A percentile compares a stretch with the other conserved stretches of the same genome.
Evolutionary conservation across 2,797 vertebrate species (phyloP).

Genomic region (Crax fasciolata): DNA sequence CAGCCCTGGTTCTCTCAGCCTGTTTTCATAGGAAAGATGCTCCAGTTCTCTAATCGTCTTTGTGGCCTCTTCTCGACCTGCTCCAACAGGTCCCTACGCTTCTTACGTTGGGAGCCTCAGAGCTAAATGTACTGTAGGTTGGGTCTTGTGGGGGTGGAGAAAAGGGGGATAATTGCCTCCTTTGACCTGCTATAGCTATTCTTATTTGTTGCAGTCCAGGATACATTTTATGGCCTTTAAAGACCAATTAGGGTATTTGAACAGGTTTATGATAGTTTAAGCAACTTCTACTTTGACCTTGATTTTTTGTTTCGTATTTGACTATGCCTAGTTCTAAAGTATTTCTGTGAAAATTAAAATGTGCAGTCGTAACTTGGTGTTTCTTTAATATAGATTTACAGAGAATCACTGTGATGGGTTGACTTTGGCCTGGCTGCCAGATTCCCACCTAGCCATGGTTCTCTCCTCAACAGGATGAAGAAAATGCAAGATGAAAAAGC

Average conservation of each 20-base stretch:
- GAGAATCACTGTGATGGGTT: neutral
- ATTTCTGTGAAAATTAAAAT: neutral
- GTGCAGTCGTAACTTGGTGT: neutral
- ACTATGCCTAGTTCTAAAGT: neutral
- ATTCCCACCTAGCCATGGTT: accelerated
- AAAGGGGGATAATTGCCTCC: neutral
- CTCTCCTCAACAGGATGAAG: neutral
- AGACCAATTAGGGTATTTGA: neutral
- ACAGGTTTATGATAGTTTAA: neutral
- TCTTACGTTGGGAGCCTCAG: neutral
- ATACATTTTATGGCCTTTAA: neutral
- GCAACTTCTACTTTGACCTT: neutral
- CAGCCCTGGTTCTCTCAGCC: too few relatives aligned
- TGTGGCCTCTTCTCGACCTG: neutral
- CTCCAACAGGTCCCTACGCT: neutral
- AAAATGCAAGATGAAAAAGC: neutral
- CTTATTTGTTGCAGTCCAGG: neutral
- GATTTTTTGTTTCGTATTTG: neutral
- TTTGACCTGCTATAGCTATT: neutral
- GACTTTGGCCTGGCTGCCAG: neutral
- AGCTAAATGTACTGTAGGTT: neutral
- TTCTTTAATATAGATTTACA: neutral
- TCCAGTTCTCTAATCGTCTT: neutral
- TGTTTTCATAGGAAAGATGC: too few relatives aligned
- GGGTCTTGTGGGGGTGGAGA: neutral